Percentiles rank a stretch among this genome's conserved stretches.
These are phyloP conservation scores for Zonitis immaculata DNA, from an alignment of 2,888 invertebrate species.

Conservation along the genomic window DNA sequence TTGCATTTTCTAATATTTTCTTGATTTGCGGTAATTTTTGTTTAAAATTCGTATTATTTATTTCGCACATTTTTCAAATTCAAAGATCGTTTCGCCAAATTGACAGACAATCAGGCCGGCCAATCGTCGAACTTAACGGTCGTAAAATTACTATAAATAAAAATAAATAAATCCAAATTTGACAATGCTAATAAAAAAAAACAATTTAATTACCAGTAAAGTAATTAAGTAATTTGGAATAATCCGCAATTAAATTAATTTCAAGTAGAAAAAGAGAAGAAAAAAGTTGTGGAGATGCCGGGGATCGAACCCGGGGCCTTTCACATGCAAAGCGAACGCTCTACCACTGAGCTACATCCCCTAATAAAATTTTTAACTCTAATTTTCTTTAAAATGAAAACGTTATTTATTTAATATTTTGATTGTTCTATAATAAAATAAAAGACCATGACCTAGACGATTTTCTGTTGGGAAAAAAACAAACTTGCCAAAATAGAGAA, in stretches of 20 bases:
- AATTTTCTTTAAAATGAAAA: no score
- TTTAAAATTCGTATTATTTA: conserved; percentile 59
- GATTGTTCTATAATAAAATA: no score
- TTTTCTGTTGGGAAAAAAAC: no score
- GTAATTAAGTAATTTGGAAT: no score
- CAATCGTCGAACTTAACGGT: no score
- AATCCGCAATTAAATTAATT: not conserved
- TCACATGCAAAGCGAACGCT: conserved; percentile 99
- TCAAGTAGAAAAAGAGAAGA: not conserved
- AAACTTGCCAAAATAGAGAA: no score
- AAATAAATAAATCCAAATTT: no score
- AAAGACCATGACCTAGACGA: no score
- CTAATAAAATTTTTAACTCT: conserved; percentile 35
- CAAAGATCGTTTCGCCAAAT: not conserved
- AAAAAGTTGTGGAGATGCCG: conserved; percentile 70
- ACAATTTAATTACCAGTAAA: no score
- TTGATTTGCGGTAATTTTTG: conserved; percentile 55
- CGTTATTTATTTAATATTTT: no score
- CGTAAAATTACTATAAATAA: no score
- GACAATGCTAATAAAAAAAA: no score
- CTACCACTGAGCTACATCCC: conserved; percentile 98
- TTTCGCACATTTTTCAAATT: conserved; percentile 55
- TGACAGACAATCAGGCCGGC: not conserved
- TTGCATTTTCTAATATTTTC: conserved; percentile 53
- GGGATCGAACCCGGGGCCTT: conserved; percentile 99